phyloP scores from a whole-genome alignment of 2,888 invertebrate genomes.

The Eudemis profundana region DNA sequence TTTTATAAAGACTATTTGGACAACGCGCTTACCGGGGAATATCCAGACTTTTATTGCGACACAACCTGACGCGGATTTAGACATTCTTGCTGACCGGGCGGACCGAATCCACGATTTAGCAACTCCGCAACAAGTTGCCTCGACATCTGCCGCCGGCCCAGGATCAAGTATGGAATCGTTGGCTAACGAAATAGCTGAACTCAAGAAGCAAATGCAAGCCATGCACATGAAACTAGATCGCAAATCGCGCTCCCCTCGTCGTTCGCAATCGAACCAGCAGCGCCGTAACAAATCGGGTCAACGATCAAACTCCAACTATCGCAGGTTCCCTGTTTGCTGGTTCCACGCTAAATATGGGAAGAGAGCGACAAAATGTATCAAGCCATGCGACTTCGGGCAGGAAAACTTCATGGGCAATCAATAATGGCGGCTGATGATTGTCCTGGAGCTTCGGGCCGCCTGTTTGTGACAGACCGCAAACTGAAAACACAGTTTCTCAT shows the following conservation, averaged over 20 bases:
- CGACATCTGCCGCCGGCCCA: neutral
- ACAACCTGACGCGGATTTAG: neutral
- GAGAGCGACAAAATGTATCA: constrained; percentile 15
- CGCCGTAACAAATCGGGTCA: neutral
- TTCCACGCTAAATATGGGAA: constrained; percentile 19
- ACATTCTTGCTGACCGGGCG: constrained; percentile 1
- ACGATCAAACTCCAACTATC: constrained; percentile 21
- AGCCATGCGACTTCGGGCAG: constrained; percentile 25
- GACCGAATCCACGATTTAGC: constrained; percentile 1
- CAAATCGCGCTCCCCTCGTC: neutral
- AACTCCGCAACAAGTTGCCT: neutral
- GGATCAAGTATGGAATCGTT: neutral
- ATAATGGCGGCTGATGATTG: constrained; percentile 33
- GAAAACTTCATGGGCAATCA: constrained; percentile 36
- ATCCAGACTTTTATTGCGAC: constrained; percentile 8
- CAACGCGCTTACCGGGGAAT: constrained; percentile 12
- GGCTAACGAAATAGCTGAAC: constrained; percentile 5
- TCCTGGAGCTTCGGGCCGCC: constrained; percentile 16
- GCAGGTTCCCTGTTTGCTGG: constrained; percentile 26
- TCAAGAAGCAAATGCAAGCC: neutral
- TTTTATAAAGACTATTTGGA: constrained; percentile 42
- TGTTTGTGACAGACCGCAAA: constrained; percentile 33
- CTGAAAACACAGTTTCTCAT: constrained; percentile 26
- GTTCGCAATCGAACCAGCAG: neutral
- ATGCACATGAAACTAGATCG: neutral